Base-by-base conservation (phyloP, 2,797 vertebrate species). In the Poecile montanus region DNA sequence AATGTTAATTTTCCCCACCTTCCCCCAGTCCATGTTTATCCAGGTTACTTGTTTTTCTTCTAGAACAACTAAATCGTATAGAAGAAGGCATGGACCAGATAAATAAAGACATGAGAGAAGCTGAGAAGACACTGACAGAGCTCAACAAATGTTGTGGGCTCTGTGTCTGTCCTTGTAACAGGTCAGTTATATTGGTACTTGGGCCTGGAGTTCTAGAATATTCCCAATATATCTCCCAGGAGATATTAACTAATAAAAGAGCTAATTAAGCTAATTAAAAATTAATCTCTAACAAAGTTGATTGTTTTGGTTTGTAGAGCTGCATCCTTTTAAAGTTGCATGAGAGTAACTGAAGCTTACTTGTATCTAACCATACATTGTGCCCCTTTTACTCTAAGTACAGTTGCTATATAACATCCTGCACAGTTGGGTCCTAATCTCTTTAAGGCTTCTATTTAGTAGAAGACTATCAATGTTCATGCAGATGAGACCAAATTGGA, bases 11-110 rank as follows among this genome's bases (percentile, higher is more conserved):
- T 54, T 26, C 8, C 7, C 7, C 7, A 48, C 16, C 30, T 42
- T 51, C 11, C 5, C 10, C 11, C 10, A 71, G 0, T 58, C 14
- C 9, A 2, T 84, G 27, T 65, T 80, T 89, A 70, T 78, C 89
- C 63, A 27, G 22, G n/a, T 58, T 71, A 42, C n/a, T 84, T 93
- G 18, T 85, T 86, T 95, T 32, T 89, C 15, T 97, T 96, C 75
- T 97, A 99, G 99, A 99, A 95, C 98, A 99, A 98, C 98, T 99
- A 94, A 98, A 91, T 89, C 97, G 89, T 58, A 98, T 99, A 94
- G 99, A 99, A 47, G 98, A 98, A 92, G 99, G 99, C 95, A 98
- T 99, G 99, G 99, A 99, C 95, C 98, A 99, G 97, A 99, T 99
- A 98, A 99, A 99, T 97, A 98, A 99, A 97, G 99, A 99, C 95